Conservation (phyloP, 2,888 invertebrate species). For the Polydrusus cervinus region DNA sequence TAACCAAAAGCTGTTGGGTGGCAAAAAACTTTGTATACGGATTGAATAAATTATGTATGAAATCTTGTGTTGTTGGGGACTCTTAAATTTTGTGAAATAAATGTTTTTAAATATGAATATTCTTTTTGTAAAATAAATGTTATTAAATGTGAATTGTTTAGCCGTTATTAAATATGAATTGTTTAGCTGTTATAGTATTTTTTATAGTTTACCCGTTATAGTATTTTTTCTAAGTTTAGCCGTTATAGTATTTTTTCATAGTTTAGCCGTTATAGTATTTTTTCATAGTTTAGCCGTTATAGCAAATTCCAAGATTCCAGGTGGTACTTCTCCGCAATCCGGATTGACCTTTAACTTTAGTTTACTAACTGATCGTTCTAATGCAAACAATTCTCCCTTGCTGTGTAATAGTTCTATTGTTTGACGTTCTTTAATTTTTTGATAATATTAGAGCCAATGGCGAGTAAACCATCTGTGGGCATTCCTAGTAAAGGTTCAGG, state of each 20-base stretch:
- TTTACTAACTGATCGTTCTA: neutral
- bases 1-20: neutral
- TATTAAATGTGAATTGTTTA: too few species aligned
- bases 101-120: too few species aligned
- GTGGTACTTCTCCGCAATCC: neutral
- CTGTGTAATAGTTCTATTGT: neutral
- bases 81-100: too few species aligned
- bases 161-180: too few species aligned
- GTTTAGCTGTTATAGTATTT: too few species aligned
- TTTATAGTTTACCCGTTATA: too few species aligned
- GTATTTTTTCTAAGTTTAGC: too few species aligned
- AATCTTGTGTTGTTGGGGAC: too few species aligned
- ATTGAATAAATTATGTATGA: too few species aligned
- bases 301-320: neutral
- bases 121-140: too few species aligned
- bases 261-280: neutral
- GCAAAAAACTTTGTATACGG: too few species aligned
- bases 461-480: constrained; percentile 5
- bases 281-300: neutral
- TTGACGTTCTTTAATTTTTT: neutral
- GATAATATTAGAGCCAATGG: neutral
- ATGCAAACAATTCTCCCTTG: neutral
- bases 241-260: neutral
- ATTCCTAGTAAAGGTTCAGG: neutral
- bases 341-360: neutral